Conservation (phyloP, 2,113 vertebrate genomes). For the Tupaia chinensis region DNA sequence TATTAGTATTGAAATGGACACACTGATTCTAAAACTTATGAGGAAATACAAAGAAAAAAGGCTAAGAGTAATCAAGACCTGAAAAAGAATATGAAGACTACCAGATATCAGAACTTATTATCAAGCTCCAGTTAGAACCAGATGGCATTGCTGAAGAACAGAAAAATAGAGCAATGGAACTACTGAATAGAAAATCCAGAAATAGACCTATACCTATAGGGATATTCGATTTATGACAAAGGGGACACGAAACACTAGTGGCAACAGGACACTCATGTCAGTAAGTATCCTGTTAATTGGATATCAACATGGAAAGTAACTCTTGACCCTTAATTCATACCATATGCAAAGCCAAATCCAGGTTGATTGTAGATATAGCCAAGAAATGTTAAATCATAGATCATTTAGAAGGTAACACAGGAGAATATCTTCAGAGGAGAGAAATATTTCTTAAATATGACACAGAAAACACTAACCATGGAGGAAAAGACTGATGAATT, state of each 20-base stretch:
- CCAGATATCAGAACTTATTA: neutral
- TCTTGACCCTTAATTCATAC: neutral
- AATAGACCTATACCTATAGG: neutral
- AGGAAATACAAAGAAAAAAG: neutral
- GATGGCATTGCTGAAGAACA: neutral
- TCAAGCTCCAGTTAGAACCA: neutral
- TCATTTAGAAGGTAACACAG: neutral
- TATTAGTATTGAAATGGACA: neutral
- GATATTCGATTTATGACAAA: neutral
- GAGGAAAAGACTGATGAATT: neutral
- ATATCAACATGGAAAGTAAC: neutral
- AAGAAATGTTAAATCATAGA: conserved; percentile 14
- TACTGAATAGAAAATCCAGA: neutral
- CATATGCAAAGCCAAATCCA: neutral
- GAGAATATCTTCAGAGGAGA: neutral
- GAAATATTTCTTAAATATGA: conserved; percentile 2
- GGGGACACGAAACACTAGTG: neutral
- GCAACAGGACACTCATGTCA: neutral
- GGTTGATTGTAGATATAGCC: neutral
- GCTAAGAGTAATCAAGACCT: neutral
- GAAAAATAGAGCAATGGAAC: neutral
- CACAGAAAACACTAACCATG: neutral
- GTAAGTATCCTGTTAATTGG: neutral
- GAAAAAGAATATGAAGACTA: neutral
- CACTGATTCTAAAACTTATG: neutral